Evolutionary conservation across 2,888 invertebrate species (phyloP).

Genomic region (Abrostola tripartita): DNA sequence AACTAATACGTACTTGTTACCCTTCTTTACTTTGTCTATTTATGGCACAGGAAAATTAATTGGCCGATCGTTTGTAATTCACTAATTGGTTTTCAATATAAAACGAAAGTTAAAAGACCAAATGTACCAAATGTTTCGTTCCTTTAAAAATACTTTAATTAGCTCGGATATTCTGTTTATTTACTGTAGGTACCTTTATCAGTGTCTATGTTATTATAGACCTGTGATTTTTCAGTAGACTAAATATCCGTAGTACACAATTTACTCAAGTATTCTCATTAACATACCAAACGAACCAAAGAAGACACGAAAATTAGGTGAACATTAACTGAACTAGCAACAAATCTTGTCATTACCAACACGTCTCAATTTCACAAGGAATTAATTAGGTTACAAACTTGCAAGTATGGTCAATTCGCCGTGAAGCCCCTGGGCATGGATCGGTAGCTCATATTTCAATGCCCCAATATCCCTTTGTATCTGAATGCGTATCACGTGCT

Average conservation of each 20-base stretch:
- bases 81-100: conserved; percentile 21
- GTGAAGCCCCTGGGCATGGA: conserved; percentile 21
- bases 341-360: neutral
- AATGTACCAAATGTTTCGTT: neutral
- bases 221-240: no score
- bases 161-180: neutral
- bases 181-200: no score
- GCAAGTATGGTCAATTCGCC: conserved; percentile 15
- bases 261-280: neutral
- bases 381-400: conserved; percentile 4
- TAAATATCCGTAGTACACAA: no score
- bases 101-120: conserved; percentile 5
- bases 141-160: conserved; percentile 1
- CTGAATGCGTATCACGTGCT: conserved; percentile 65
- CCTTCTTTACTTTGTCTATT: conserved; percentile 10
- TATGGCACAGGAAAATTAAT: conserved; percentile 23
- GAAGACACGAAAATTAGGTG: no score
- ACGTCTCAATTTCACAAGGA: neutral
- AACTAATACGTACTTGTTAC: conserved; percentile 12
- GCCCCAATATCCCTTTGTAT: conserved; percentile 45
- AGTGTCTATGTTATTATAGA: no score
- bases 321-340: neutral
- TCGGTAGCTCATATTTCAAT: conserved; percentile 52
- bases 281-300: neutral
- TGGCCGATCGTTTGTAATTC: conserved; percentile 3